A percentile compares a stretch with the other conserved stretches of the same genome.
phyloP scores from a whole-genome alignment of 2,888 invertebrate genomes.

The Yponomeuta cagnagella region DNA sequence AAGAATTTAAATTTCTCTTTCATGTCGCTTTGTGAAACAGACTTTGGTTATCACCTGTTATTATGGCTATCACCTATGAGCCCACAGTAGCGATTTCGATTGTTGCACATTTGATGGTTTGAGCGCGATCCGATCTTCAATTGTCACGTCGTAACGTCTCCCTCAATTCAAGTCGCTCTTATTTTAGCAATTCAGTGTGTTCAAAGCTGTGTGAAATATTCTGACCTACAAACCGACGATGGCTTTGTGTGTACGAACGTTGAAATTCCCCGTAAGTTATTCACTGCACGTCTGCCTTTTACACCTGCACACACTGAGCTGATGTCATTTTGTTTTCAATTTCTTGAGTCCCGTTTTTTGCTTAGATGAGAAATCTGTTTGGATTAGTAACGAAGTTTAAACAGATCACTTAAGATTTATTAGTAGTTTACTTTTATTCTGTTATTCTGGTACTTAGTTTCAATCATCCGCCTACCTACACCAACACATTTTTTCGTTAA shows the following conservation, averaged over 20 bases:
- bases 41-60: not conserved
- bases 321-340: conserved; percentile 23
- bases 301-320: conserved; percentile 23
- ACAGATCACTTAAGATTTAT: not conserved
- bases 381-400: conserved; percentile 10
- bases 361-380: not conserved
- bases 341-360: not conserved
- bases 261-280: conserved; percentile 23
- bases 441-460: too few species aligned
- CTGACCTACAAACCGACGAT: conserved; percentile 5
- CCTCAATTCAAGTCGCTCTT: not conserved
- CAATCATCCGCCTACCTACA: not conserved
- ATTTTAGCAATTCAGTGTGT: not conserved
- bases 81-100: not conserved
- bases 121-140: not conserved
- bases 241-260: conserved; percentile 3
- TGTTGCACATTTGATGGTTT: not conserved
- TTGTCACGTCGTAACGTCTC: not conserved
- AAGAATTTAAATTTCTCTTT: not conserved
- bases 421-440: too few species aligned
- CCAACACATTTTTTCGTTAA: not conserved
- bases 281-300: conserved; percentile 18
- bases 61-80: not conserved
- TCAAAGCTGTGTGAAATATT: not conserved
- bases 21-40: not conserved